Evolutionary conservation across 2,888 invertebrate genomes (phyloP).

Genomic region (Cecidostiba fungosa): DNA sequence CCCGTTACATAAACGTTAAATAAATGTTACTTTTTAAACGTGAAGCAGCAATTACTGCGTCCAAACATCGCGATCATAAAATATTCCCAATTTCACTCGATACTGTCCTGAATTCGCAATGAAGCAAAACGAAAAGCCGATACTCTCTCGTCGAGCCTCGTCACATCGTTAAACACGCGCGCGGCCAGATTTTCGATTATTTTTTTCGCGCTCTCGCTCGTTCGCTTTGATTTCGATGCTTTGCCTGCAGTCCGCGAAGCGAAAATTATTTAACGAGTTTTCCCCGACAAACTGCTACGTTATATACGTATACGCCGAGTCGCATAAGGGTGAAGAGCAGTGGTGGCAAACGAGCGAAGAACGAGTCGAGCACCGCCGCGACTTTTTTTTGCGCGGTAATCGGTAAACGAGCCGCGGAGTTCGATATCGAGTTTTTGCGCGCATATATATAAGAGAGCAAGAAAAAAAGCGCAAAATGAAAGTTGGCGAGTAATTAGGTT

Average conservation of each 20-base stretch:
- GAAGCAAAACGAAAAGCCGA: neutral
- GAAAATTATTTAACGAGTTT: conserved; percentile 43
- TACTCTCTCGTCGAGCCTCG: conserved; percentile 58
- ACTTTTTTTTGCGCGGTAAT: conserved; percentile 42
- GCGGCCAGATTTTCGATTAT: conserved; percentile 67
- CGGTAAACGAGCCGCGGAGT: conserved; percentile 46
- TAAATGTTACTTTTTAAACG: neutral
- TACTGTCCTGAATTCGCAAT: conserved; percentile 55
- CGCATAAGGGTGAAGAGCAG: conserved; percentile 40
- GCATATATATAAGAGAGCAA: neutral
- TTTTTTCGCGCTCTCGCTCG: conserved; percentile 60
- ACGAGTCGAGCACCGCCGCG: conserved; percentile 41
- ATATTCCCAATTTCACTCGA: conserved; percentile 55
- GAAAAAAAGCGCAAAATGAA: conserved; percentile 18
- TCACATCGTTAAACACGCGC: conserved; percentile 64
- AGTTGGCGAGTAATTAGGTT: conserved; percentile 50
- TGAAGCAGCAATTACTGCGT: neutral
- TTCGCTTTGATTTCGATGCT: conserved; percentile 54
- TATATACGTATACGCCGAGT: neutral
- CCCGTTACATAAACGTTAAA: neutral
- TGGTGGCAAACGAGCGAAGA: conserved; percentile 38
- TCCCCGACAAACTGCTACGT: neutral
- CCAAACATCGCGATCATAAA: neutral
- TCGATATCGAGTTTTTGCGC: conserved; percentile 49
- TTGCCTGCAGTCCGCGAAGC: conserved; percentile 42